Conservation (phyloP, 1,140 invertebrate species). For the Leguminivora glycinivorella region DNA sequence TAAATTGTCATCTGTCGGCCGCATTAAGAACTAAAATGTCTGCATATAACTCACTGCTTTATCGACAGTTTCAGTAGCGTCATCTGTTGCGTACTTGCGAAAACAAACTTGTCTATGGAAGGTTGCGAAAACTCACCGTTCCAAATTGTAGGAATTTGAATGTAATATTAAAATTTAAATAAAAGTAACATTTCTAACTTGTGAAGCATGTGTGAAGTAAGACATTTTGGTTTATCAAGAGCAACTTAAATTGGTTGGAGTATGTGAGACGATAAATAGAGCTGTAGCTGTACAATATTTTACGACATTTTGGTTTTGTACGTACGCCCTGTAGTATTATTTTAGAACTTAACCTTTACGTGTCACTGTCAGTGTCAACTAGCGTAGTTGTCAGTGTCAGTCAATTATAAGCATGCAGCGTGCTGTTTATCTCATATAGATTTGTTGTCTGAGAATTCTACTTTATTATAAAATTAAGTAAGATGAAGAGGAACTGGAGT, state of each 20-base stretch:
- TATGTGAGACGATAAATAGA: no score
- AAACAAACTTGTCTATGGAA: not conserved
- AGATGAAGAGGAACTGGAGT: slow-evolving; percentile 2
- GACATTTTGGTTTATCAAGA: no score
- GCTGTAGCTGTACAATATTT: not conserved
- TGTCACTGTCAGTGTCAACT: not conserved
- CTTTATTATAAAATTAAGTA: not conserved
- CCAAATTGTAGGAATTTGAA: not conserved
- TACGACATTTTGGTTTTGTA: not conserved
- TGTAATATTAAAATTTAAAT: not conserved
- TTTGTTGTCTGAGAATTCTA: not conserved
- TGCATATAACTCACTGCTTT: slow-evolving; percentile 17
- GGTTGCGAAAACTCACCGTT: not conserved
- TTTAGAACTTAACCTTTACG: not conserved
- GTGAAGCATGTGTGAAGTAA: no score
- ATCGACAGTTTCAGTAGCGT: slow-evolving; percentile 19
- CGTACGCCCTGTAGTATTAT: not conserved
- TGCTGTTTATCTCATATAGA: not conserved
- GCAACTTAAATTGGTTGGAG: no score
- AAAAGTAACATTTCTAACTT: no score
- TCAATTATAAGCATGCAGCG: not conserved
- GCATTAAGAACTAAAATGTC: slow-evolving; percentile 21
- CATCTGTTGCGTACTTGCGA: not conserved
- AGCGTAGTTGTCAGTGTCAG: not conserved
- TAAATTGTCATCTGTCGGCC: slow-evolving; percentile 26